phyloP scores from a whole-genome alignment of 2,113 vertebrate genomes.

The Rafetus swinhoei region DNA sequence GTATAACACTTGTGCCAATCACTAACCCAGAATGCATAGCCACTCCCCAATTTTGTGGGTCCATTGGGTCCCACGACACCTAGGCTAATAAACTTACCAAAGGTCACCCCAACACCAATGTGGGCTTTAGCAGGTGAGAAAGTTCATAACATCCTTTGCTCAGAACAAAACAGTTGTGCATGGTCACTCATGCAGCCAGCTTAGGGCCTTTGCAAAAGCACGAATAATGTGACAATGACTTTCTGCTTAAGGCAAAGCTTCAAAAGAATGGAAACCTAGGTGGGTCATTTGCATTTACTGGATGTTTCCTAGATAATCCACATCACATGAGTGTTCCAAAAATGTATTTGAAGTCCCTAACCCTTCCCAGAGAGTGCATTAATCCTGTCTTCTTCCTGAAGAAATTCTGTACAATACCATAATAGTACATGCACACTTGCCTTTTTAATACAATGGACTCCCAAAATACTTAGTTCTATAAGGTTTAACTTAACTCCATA shows the following conservation, averaged over 20 bases:
- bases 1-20: background rate
- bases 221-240: background rate
- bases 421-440: background rate
- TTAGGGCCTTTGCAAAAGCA: background rate
- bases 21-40: rapidly evolving
- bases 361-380: background rate
- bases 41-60: background rate
- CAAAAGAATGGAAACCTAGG: background rate
- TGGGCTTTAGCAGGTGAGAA: background rate
- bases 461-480: background rate
- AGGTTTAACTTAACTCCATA: background rate
- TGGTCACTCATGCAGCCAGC: background rate
- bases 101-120: background rate
- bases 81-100: background rate
- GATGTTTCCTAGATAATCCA: background rate
- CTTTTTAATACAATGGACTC: background rate
- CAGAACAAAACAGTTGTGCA: background rate
- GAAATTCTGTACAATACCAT: background rate
- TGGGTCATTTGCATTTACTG: background rate
- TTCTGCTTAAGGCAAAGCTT: background rate
- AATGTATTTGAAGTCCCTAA: background rate
- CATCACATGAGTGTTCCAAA: background rate
- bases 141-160: background rate
- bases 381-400: background rate
- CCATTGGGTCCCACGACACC: background rate